phyloP scores from a whole-genome alignment of 30 jellyfish, hydroid and myxozoan species.

The Hydractinia symbiolongicarpus region DNA sequence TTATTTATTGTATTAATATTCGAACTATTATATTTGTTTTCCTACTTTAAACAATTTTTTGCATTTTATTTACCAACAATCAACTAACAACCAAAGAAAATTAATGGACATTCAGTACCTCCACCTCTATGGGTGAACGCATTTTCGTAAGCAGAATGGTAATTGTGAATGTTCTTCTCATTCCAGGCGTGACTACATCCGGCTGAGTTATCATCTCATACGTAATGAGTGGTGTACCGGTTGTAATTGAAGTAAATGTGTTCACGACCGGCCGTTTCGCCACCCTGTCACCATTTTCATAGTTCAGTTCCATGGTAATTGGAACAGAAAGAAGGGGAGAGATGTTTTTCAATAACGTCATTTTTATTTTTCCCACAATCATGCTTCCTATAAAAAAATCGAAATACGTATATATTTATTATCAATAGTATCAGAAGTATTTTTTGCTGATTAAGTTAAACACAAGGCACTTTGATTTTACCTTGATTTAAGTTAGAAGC shows the following conservation, averaged over 20 bases:
- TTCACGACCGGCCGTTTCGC: slow-evolving; percentile 40
- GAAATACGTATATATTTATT: too few species aligned
- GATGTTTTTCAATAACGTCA: slow-evolving; percentile 40
- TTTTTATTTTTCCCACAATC: slow-evolving; percentile 22
- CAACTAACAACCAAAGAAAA: too few species aligned
- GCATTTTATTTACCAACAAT: too few species aligned
- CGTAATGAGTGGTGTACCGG: slow-evolving; percentile 76
- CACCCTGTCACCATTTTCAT: slow-evolving; percentile 35
- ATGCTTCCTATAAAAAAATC: slow-evolving; percentile 24
- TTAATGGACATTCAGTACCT: slow-evolving; percentile 36
- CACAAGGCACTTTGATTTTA: too few species aligned
- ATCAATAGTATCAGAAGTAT: too few species aligned
- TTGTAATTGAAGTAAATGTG: slow-evolving; percentile 18
- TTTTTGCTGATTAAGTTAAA: too few species aligned
- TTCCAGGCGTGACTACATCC: slow-evolving; percentile 53
- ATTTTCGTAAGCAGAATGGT: slow-evolving; percentile 47
- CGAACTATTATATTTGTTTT: too few species aligned
- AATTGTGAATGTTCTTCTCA: slow-evolving; percentile 34
- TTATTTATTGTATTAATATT: too few species aligned
- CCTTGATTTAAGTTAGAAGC: too few species aligned
- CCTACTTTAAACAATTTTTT: too few species aligned
- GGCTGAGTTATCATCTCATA: slow-evolving; percentile 6
- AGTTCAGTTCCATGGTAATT: slow-evolving; percentile 31
- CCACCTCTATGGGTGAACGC: slow-evolving; percentile 53
- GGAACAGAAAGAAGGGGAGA: slow-evolving; percentile 60